Percentiles rank a stretch among this genome's conserved stretches.
phyloP scores from a whole-genome alignment of 2,797 vertebrate species.

The Arrhamphus sclerolepis region DNA sequence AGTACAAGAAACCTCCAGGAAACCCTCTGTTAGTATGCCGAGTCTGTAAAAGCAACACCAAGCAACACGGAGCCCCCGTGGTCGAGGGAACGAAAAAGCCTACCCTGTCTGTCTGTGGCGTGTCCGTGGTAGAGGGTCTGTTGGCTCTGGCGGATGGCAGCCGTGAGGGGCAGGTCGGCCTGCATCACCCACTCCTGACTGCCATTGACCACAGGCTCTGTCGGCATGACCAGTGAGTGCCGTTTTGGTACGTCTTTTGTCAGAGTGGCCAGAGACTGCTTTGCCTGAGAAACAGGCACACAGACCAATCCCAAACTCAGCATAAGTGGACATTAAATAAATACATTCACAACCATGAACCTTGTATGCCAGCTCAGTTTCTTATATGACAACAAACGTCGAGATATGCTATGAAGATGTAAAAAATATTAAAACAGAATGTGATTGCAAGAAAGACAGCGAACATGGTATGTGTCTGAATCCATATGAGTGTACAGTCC shows the following conservation, averaged over 20 bases:
- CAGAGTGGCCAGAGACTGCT: slow-evolving; percentile 94
- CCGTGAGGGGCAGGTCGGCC: slow-evolving; percentile 93
- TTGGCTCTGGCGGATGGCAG: slow-evolving; percentile 97
- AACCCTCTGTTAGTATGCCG: slow-evolving; percentile 61
- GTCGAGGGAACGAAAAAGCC: slow-evolving; percentile 19
- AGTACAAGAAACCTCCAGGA: slow-evolving; percentile 54
- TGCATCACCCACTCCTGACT: slow-evolving; percentile 99
- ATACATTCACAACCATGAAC: no score
- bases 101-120: slow-evolving; percentile 90
- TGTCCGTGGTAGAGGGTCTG: slow-evolving; percentile 95
- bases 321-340: no score
- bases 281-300: slow-evolving; percentile 81
- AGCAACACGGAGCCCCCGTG: slow-evolving; percentile 17
- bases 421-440: no score
- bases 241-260: slow-evolving; percentile 97
- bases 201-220: slow-evolving; percentile 92
- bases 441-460: no score
- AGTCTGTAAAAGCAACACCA: slow-evolving; percentile 40
- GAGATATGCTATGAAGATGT: no score
- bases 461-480: slow-evolving; percentile 6
- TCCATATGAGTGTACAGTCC: slow-evolving; percentile 10
- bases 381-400: no score
- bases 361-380: no score
- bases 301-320: not conserved
- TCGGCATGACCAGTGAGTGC: slow-evolving; percentile 90